Evolutionary conservation across 2,113 vertebrate species (phyloP).

Genomic region (Festucalex cinctus): DNA sequence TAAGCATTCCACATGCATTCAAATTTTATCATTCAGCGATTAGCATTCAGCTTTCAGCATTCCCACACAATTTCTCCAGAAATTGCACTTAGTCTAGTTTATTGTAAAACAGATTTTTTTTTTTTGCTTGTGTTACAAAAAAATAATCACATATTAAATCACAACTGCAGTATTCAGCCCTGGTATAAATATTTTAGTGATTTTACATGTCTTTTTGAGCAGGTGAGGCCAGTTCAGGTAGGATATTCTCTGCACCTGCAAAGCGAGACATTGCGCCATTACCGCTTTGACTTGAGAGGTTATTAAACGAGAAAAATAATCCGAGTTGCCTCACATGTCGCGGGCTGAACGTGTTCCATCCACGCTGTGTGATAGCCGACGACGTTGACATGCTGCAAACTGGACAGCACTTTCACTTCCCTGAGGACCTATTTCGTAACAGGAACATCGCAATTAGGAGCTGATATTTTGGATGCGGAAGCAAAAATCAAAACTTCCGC

Average conservation of each 20-base stretch:
- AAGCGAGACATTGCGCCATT: conserved; percentile 8
- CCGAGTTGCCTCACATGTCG: conserved; percentile 44
- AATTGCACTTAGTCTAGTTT: too few species aligned
- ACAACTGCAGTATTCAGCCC: too few species aligned
- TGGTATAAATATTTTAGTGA: neutral
- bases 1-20: too few species aligned
- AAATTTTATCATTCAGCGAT: too few species aligned
- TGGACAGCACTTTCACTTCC: conserved; percentile 93
- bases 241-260: conserved; percentile 44
- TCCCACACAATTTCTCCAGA: too few species aligned
- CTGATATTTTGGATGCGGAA: neutral
- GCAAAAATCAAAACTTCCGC: neutral
- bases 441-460: neutral
- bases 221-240: conserved; percentile 60
- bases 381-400: conserved; percentile 86
- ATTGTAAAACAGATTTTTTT: too few species aligned
- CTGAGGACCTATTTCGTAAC: conserved; percentile 79
- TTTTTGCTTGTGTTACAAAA: too few species aligned
- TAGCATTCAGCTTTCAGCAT: too few species aligned
- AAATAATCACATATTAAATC: too few species aligned
- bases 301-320: neutral
- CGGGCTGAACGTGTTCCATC: conserved; percentile 90
- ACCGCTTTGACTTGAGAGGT: neutral
- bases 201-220: conserved; percentile 51
- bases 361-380: conserved; percentile 98